Evolutionary conservation across 2,113 vertebrate species (phyloP), one percentile per base, ranked within the genome.

Genomic region (Collichthys lucidus): DNA sequence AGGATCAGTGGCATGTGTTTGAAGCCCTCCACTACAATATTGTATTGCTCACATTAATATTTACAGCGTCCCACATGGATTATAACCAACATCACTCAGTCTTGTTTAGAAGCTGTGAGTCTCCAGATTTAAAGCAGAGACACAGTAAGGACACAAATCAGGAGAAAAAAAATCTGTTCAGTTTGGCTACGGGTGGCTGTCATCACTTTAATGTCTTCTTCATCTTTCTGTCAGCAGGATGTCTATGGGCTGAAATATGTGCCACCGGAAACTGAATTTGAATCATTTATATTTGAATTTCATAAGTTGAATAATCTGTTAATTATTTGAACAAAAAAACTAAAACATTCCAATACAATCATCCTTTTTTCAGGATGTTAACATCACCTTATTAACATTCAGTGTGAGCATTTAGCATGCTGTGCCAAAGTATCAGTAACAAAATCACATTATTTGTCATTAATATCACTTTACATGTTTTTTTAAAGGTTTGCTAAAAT

Each of bases 401-500:
- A 31, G 29, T 31, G 29, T 31, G 29, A 31, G 4, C 29, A 31
- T 31, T 31, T 31, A 31, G 29, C 29, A 31, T 35, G 7, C 35
- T 35, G 35, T 35, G 35, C 35, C 35, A 35, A 35, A 35, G 7
- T 8, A 35, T 35, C 35, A 8, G 35, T 35, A 35, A 8, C 35
- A 35, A 35, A 35, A 42, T 14, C 22, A 19, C 10, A 70, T 47
- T 11, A 24, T 17, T n/a, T 31, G 46, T 50, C 35, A 22, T 12
- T 50, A 17, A 1, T 74, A 29, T 44, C 0, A 6, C 44, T 80
- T 76, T 46, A 14, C 44, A 12, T 2, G 4, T 67, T 26, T 62
- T 65, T 84, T 65, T 72, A 47, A 84, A 99, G 98, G 91, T 99
- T 99, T 95, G 97, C 98, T 50, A 97, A 97, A 94, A 96, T 99